phyloP scores from a whole-genome alignment of 2,113 vertebrate species.

The Aviceda subcristata region DNA sequence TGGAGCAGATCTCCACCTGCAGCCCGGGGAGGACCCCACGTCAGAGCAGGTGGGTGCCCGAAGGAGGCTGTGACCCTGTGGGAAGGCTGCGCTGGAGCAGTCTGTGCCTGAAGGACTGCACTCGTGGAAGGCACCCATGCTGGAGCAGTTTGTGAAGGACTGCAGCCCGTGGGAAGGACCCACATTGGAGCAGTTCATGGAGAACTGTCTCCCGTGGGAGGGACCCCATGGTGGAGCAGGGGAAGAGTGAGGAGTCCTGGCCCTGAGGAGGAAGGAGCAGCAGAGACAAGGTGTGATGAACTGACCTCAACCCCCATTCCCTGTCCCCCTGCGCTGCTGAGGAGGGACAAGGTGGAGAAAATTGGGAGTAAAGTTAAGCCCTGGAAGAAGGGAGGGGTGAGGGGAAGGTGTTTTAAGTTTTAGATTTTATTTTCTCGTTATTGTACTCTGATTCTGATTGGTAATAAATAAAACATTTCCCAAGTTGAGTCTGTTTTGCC shows the following conservation, averaged over 20 bases:
- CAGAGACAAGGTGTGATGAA: too few relatives aligned
- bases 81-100: neutral
- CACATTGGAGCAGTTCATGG: too few relatives aligned
- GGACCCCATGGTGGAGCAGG: too few relatives aligned
- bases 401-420: neutral
- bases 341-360: neutral
- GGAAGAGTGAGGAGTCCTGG: too few relatives aligned
- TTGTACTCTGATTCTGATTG: neutral
- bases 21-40: neutral
- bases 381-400: neutral
- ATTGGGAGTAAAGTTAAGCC: too few relatives aligned
- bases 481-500: neutral
- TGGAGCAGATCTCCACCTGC: neutral
- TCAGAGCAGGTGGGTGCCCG: neutral
- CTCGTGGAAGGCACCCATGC: neutral
- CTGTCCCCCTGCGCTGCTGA: neutral
- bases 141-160: neutral
- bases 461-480: neutral
- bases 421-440: neutral
- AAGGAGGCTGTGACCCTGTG: neutral
- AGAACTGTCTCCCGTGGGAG: too few relatives aligned
- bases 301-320: neutral
- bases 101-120: too few relatives aligned
- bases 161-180: too few relatives aligned
- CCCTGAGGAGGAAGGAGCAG: too few relatives aligned